Evolutionary conservation across 2,888 invertebrate species (phyloP), one percentile per base, ranked within the genome.

Genomic region (Amaurobius ferox): DNA sequence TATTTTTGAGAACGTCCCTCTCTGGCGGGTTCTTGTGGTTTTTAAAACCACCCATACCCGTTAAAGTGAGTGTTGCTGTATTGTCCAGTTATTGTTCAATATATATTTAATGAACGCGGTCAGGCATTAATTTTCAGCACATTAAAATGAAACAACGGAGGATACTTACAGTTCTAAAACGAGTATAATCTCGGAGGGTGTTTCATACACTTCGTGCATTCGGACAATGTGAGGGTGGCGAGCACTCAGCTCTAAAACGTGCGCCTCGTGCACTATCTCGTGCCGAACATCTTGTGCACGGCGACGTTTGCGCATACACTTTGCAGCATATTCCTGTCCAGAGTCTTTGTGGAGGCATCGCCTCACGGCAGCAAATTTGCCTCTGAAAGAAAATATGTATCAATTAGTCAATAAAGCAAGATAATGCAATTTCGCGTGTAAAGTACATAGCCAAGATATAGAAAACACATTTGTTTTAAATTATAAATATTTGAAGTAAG

Each of bases 341-440:
- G 95, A 95, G 90, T 95, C 94, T 92, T 95, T 94, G 93, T 98
- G 96, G 39, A 95, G 94, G 91, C 97, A 96, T 92, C 96, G 95
- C 91, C 96, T 95, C 89, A 98, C 98, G 89, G 97, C 96, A 70
- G 98, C 98, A 92, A 98, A 98, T 93, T 98, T 98, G 77, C 98
- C 98, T 92, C 98, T 98, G 95, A n/a, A 94, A 94, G 89, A 89
- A 89, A 89, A 89, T 30, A 79, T n/a, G n/a, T n/a, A n/a, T 7
- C 9, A 35, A 35, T 7, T 35, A 35, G 5, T 35, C 9, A 35
- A 66, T 9, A 77, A 74, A 62, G 19, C 1, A 9, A 0, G 29
- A 28, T 28, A 29, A 16, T 11, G n/a, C 13, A 32, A 32, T n/a
- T 32, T 44, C 2, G 44, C 13, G 16, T 16, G 16, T 16, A 44